Evolutionary conservation across 2,888 invertebrate species (phyloP), one percentile per base, ranked within the genome.

Genomic region (Amphipoea lucens): DNA sequence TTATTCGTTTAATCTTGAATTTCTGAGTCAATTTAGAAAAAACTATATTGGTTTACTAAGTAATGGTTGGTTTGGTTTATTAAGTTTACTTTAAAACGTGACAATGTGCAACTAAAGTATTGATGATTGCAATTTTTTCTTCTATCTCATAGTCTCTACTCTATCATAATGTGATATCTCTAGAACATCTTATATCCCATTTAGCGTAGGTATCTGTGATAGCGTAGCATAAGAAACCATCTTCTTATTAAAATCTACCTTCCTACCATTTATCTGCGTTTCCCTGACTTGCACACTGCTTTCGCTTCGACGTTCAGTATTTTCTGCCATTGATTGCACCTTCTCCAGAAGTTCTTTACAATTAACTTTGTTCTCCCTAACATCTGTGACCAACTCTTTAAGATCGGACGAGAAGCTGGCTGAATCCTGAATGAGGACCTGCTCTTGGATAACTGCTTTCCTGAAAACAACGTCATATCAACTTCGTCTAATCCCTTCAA

Each of bases 391-490:
- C 69, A 97, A 93, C 40, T 94, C 94, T 74, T 96, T 96, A 42
- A 97, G 92, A 90, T 97, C 97, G 71, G 96, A 92, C 0, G 97
- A 96, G 87, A 97, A 97, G 5, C 94, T 93, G 11, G 93, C 94
- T 0, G 97, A 96, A 87, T 97, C 97, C 87, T 96, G 94, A 63
- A 97, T 95, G 0, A 97, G 89, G 1, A 94, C 90, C 79, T 95
- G 95, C 89, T 97, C 97, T 81, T 97, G 96, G 87, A 96, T 96
- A 60, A 97, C 97, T 60, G 97, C 96, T 84, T 97, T 96, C 91
- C 97, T 97, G 83, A 23, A 86, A 92, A 83, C 78, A 51, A 1
- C 20, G 3, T 45, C n/a, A n/a, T 40, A 4, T n/a, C 11, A 57
- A 51, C n/a, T n/a, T 20, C 14, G 14, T 60, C 9, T n/a, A 48